Percentiles rank a stretch among this genome's conserved stretches.
phyloP scores from a whole-genome alignment of 2,888 invertebrate species.

The Acleris laterana region DNA sequence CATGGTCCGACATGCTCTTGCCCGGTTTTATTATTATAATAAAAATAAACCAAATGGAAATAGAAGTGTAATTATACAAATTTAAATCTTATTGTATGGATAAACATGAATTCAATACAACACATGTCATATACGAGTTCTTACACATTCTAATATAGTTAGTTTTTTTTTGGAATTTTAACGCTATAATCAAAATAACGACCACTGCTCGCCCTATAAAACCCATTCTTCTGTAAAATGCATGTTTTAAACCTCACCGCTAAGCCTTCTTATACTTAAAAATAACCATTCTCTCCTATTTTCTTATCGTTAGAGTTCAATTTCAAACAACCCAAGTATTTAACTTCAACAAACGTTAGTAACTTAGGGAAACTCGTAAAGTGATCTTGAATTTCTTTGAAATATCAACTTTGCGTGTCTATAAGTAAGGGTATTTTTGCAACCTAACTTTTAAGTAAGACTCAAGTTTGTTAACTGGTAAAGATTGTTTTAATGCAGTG shows the following conservation, averaged over 20 bases:
- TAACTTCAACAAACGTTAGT: neutral
- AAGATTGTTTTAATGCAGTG: no score
- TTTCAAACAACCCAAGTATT: neutral
- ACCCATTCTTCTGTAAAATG: conserved; percentile 28
- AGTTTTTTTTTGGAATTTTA: neutral
- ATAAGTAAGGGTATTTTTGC: neutral
- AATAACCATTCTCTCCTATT: neutral
- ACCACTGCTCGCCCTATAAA: conserved; percentile 17
- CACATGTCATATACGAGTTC: no score
- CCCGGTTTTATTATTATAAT: no score
- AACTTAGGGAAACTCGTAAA: conserved; percentile 4
- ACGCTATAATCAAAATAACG: conserved; percentile 10
- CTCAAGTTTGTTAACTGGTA: no score
- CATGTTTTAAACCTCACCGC: conserved; percentile 19
- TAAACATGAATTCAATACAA: no score
- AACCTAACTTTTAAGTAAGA: neutral
- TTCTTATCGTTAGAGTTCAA: neutral
- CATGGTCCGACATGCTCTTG: no score
- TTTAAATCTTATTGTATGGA: no score
- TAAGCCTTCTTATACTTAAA: neutral
- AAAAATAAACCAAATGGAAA: no score
- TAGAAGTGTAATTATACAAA: no score
- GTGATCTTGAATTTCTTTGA: neutral
- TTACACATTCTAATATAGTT: no score
- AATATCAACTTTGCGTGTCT: neutral